A percentile compares a stretch with the other conserved stretches of the same genome.
phyloP scores from a whole-genome alignment of 2,888 invertebrate species.

The Coleophora deauratella region DNA sequence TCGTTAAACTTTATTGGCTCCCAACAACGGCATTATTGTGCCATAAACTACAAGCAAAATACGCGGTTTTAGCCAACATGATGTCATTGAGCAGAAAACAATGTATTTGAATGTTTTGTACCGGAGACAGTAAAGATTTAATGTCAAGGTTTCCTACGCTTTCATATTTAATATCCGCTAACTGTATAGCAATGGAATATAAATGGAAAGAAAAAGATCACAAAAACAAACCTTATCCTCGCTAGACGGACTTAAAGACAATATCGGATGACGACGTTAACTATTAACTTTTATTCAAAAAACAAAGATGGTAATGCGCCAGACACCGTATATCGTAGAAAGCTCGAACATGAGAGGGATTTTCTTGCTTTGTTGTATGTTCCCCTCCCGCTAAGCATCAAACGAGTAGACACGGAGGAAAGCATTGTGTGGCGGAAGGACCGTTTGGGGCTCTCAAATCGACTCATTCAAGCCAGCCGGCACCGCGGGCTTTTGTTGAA shows the following conservation, averaged over 20 bases:
- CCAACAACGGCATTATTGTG: conserved; percentile 21
- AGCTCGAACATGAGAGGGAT: conserved; percentile 44
- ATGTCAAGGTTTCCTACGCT: too few species aligned
- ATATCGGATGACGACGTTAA: too few species aligned
- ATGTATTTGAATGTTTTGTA: too few species aligned
- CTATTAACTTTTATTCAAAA: too few species aligned
- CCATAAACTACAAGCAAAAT: conserved; percentile 13
- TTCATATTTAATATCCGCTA: too few species aligned
- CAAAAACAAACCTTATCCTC: too few species aligned
- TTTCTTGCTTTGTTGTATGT: conserved; percentile 55
- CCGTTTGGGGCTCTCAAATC: conserved; percentile 51
- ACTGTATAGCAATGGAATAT: conserved; percentile 10
- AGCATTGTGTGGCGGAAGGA: conserved; percentile 44
- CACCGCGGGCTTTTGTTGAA: conserved; percentile 44
- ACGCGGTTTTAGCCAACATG: conserved; percentile 29
- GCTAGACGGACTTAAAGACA: too few species aligned
- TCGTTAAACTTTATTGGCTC: conserved; percentile 42
- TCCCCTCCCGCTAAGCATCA: conserved; percentile 41
- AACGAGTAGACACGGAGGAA: conserved; percentile 41
- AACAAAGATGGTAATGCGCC: too few species aligned
- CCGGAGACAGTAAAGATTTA: too few species aligned
- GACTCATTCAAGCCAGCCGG: conserved; percentile 46
- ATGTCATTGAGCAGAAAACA: conserved; percentile 26
- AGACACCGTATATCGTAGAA: conserved; percentile 17
- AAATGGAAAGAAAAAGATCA: too few species aligned